Evolutionary conservation across 2,113 vertebrate genomes (phyloP).

Genomic region (Protobothrops mucrosquamatus): DNA sequence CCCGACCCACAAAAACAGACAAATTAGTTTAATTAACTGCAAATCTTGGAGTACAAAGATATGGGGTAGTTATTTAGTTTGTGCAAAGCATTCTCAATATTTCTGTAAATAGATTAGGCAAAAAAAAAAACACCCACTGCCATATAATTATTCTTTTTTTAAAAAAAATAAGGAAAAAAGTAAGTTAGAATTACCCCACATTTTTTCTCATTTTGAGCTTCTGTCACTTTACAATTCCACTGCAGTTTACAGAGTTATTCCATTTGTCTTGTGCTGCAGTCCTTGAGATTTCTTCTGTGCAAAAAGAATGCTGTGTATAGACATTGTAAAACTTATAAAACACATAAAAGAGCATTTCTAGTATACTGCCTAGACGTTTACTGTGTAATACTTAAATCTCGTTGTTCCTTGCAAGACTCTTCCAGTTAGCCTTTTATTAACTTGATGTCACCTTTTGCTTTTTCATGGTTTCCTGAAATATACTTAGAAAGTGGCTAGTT

Average conservation of each 20-base stretch:
- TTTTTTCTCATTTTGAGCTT: conserved; percentile 51
- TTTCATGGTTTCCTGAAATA: neutral
- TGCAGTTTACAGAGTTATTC: conserved; percentile 25
- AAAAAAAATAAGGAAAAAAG: conserved; percentile 26
- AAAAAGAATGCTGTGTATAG: conserved; percentile 31
- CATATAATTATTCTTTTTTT: conserved; percentile 38
- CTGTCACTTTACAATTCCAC: conserved; percentile 27
- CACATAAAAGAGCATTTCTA: neutral
- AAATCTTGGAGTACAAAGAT: conserved; percentile 71
- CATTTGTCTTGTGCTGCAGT: conserved; percentile 32
- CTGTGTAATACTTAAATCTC: neutral
- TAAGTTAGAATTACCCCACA: conserved; percentile 8
- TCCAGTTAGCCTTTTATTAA: conserved; percentile 2
- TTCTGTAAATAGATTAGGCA: conserved; percentile 61
- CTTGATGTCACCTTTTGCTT: neutral
- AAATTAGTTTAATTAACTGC: conserved; percentile 80
- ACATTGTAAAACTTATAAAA: conserved; percentile 13
- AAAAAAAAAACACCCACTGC: conserved; percentile 24
- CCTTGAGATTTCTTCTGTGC: conserved; percentile 22
- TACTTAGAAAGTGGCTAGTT: neutral
- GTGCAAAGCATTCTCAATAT: conserved; percentile 63
- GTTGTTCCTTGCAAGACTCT: neutral
- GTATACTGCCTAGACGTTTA: neutral
- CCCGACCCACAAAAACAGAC: conserved; percentile 70
- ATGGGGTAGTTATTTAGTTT: conserved; percentile 65